Conservation (phyloP, 64 coral and sea anemone genomes). For the Stichodactyla helianthus region DNA sequence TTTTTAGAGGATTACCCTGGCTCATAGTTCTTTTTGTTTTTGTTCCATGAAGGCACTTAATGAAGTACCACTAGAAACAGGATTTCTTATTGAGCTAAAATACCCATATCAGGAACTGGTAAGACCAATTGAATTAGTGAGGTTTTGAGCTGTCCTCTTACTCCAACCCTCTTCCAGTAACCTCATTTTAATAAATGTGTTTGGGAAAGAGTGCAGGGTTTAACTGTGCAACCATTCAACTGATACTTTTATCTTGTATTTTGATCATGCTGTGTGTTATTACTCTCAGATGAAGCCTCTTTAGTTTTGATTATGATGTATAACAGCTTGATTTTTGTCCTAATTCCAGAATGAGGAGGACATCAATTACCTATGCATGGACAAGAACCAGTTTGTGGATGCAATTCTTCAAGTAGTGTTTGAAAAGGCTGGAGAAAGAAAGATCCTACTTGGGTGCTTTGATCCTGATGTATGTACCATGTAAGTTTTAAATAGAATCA, state of each 20-base stretch:
- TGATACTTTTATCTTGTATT: too few species aligned
- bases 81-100: constrained; percentile 8
- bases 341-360: not conserved
- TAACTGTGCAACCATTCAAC: too few species aligned
- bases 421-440: constrained; percentile 47
- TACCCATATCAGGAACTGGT: not conserved
- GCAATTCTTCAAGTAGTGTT: constrained; percentile 46
- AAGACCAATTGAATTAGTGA: not conserved
- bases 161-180: too few species aligned
- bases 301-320: too few species aligned
- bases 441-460: constrained; percentile 39
- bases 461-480: constrained; percentile 56
- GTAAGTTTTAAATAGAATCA: not conserved
- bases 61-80: constrained; percentile 2
- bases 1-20: too few species aligned
- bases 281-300: too few species aligned
- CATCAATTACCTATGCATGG: constrained; percentile 3
- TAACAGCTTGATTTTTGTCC: too few species aligned
- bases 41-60: not conserved
- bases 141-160: too few species aligned
- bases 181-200: too few species aligned
- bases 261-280: too few species aligned
- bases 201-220: too few species aligned
- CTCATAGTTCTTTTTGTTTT: not conserved
- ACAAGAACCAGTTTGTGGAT: constrained; percentile 48